Percentiles rank a stretch among this genome's conserved stretches.
Conservation (phyloP, 2,888 invertebrate species). For the Cephus pygmeus region DNA sequence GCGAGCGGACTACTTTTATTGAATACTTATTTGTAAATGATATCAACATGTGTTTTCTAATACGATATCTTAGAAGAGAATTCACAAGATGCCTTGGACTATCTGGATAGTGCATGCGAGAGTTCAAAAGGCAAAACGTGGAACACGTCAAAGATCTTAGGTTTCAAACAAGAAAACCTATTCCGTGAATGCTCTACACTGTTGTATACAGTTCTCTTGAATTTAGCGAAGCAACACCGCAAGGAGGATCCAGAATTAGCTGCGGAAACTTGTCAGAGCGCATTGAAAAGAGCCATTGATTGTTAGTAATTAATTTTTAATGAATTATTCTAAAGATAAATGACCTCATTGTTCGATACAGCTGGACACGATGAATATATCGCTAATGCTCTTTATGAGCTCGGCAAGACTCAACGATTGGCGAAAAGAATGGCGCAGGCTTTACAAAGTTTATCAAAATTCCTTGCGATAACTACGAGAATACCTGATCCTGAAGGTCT, state of each 20-base stretch:
- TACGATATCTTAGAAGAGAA: slow-evolving; percentile 26
- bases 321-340: not conserved
- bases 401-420: slow-evolving; percentile 41
- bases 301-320: slow-evolving; percentile 31
- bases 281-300: slow-evolving; percentile 38
- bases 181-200: slow-evolving; percentile 44
- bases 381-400: slow-evolving; percentile 38
- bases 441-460: slow-evolving; percentile 40
- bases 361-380: slow-evolving; percentile 38
- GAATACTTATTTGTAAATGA: too few relatives aligned
- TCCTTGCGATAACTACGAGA: slow-evolving; percentile 40
- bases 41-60: not conserved
- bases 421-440: slow-evolving; percentile 36
- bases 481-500: slow-evolving; percentile 40
- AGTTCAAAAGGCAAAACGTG: slow-evolving; percentile 33
- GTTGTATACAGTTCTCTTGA: slow-evolving; percentile 37
- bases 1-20: not conserved
- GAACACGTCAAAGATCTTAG: slow-evolving; percentile 37
- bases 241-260: slow-evolving; percentile 31
- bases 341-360: slow-evolving; percentile 12
- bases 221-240: slow-evolving; percentile 26
- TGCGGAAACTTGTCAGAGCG: slow-evolving; percentile 34
- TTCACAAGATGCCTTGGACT: slow-evolving; percentile 33
- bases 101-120: slow-evolving; percentile 38
- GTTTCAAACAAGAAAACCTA: slow-evolving; percentile 33